Conservation (phyloP, 2,113 vertebrate genomes). For the Seriola quinqueradiata region DNA sequence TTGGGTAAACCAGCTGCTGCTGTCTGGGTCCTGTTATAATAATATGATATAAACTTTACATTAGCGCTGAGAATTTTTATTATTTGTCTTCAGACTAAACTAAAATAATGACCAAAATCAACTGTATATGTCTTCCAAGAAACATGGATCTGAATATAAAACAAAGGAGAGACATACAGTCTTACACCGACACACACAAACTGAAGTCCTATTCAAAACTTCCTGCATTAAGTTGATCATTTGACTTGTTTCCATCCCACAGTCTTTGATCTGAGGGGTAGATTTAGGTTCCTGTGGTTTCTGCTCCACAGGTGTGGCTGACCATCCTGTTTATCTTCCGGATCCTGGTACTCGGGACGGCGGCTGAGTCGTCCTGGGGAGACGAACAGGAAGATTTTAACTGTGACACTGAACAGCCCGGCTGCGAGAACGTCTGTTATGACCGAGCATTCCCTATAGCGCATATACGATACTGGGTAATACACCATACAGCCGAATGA, state of each 20-base stretch:
- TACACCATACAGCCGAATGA: background rate
- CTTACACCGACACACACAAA: no score
- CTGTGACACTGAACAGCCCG: conserved; percentile 93
- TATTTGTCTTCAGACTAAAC: background rate
- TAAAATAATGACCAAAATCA: background rate
- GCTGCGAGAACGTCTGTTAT: conserved; percentile 96
- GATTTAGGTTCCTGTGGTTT: background rate
- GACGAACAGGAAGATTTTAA: conserved; percentile 96
- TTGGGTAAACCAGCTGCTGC: background rate
- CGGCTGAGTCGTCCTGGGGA: conserved; percentile 96
- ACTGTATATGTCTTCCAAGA: no score
- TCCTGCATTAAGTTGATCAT: background rate
- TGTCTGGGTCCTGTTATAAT: background rate
- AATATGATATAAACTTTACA: conserved; percentile 4
- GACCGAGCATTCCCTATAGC: conserved; percentile 97
- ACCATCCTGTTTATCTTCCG: conserved; percentile 97
- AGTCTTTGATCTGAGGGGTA: background rate
- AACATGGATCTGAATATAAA: no score
- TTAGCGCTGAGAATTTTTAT: background rate
- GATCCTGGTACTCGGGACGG: conserved; percentile 96
- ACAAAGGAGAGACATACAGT: no score
- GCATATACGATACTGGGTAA: conserved; percentile 94
- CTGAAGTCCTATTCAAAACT: background rate
- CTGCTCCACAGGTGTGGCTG: conserved; percentile 88
- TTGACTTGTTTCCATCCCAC: background rate